Evolutionary conservation across 2,113 vertebrate genomes (phyloP).

Genomic region (Prietella phreatophila): DNA sequence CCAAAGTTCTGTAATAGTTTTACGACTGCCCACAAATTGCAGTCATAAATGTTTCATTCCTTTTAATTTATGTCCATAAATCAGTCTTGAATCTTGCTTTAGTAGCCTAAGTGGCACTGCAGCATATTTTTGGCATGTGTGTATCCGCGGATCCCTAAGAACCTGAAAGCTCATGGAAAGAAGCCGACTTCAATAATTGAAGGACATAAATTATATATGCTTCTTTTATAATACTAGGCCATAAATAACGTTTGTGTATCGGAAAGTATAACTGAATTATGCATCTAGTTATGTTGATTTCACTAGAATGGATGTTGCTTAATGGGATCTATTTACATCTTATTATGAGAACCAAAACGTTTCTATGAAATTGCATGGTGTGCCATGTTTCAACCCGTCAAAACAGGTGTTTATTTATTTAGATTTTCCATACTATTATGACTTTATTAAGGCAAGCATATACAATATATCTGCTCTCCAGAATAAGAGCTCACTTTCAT

Average conservation of each 20-base stretch:
- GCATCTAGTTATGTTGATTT: conserved; percentile 71
- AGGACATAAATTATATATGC: conserved; percentile 77
- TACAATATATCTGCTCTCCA: background rate
- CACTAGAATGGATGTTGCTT: conserved; percentile 71
- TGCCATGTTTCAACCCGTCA: background rate
- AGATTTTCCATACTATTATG: background rate
- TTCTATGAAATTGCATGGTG: conserved; percentile 6
- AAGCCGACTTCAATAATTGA: conserved; percentile 72
- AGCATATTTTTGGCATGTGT: conserved; percentile 73
- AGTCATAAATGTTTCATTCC: conserved; percentile 77
- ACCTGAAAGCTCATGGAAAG: conserved; percentile 72
- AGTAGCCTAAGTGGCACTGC: conserved; percentile 71
- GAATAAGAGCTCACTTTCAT: background rate
- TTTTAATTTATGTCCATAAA: conserved; percentile 79
- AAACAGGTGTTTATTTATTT: background rate
- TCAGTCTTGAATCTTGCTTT: conserved; percentile 67
- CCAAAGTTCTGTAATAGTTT: conserved; percentile 80
- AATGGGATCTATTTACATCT: conserved; percentile 26
- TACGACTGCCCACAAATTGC: conserved; percentile 77
- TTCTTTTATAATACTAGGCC: conserved; percentile 77
- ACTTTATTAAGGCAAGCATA: background rate
- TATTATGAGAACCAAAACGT: conserved; percentile 12
- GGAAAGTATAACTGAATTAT: conserved; percentile 71
- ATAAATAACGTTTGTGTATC: conserved; percentile 77
- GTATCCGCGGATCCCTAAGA: conserved; percentile 72